Evolutionary conservation across 2,888 invertebrate species (phyloP), one percentile per base, ranked within the genome.

Genomic region (Taenaris catops): DNA sequence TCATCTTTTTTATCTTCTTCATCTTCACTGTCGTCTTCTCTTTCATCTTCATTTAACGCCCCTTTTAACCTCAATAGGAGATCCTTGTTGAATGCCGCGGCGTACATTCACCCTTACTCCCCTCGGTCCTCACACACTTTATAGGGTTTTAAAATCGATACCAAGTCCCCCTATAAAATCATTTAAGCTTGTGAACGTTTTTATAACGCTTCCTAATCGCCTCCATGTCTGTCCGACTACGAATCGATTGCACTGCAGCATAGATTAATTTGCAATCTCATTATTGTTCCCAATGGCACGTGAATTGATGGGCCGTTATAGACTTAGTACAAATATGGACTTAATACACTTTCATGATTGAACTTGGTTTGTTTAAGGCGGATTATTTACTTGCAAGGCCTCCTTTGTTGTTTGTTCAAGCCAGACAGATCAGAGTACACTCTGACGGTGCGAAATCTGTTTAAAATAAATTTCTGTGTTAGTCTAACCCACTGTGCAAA

Each of bases 141-240:
- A 62, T 68, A 75, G 66, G 81, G 76, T 69, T 80, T 72, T 62
- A 69, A 78, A 81, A 83, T 83, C 80, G 58, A 83, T 83, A 73
- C 40, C 44, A 38, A 51, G 55, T 57, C 58, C 63, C 52, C 48
- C 38, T 34, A 36, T 27, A 26, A 49, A 40, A 34, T 34, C n/a
- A 21, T 27, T 37, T 26, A 37, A 43, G 38, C 34, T 34, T 20
- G 18, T 27, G 27, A 14, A 27, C 21, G 44, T 25, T 44, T 44
- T 44, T 44, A 44, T 44, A 44, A 44, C 37, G 44, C 44, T 44
- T 44, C 44, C 37, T 44, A 44, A 37, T 39, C 38, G 17, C 35
- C 10, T 20, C 18, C 5, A 8, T 14, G 8, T 27, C 29, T 24
- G 31, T 35, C 19, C 17, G n/a, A 18, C 11, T 25, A 14, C 17